Base-by-base conservation (phyloP, 2,113 vertebrate genomes). In the Loxodonta africana region DNA sequence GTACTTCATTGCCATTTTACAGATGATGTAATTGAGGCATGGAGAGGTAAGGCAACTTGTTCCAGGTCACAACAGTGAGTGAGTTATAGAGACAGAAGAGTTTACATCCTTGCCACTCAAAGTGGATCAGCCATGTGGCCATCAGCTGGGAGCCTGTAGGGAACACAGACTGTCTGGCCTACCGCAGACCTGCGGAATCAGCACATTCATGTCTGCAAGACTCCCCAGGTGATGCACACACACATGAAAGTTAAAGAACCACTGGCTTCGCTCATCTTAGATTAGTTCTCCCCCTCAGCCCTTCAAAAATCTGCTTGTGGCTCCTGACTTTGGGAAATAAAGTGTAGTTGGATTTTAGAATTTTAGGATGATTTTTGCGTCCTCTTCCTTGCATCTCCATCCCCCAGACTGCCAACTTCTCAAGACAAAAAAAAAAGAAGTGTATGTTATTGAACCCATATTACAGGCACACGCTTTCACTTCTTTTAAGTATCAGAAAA, bases 311-410 rank as follows among this genome's bases (percentile, higher is more conserved):
- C 11, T 37, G 9, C 57, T 57, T 89, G 21, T 41, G 28, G 37
- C 51, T 89, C 78, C 44, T 67, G 76, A 74, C 15, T 91, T 67
- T 12, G 41, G 46, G 6, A 46, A 82, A 80, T 71, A 65, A 95
- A 60, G 26, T 60, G 4, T 46, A 78, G n/a, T 88, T 93, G n/a
- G 20, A 82, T 89, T 77, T 63, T 89, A 90, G 48, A 18, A 76
- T n/a, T 77, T 63, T 89, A 90, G 48, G 28, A 76, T n/a, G 41
- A 91, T 65, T 83, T 93, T 37, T 80, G 9, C 87, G 76, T 96
- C 48, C 12, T 86, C 20, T 30, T 41, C 26, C 65, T 2, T 62
- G 46, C 8, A 80, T 12, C 33, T 80, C 5, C 25, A 69, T 74
- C 26, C 20, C 77, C 53, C 4, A 81, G 81, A 67, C 62, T 48